A percentile compares a stretch with the other conserved stretches of the same genome.
Conservation (phyloP, 2,113 vertebrate genomes). For the Spilogale gracilis region DNA sequence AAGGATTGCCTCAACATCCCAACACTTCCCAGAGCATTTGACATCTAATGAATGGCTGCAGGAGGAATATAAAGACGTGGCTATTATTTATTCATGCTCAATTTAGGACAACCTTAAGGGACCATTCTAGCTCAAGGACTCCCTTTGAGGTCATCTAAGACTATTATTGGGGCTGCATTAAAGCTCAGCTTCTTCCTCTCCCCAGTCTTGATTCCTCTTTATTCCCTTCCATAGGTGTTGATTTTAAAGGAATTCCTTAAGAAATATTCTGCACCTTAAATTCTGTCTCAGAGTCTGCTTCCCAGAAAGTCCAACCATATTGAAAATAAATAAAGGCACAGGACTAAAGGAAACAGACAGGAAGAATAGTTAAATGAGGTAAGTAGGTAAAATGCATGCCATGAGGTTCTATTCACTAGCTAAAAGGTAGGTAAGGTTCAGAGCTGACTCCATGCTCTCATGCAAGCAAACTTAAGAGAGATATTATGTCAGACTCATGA, state of each 20-base stretch:
- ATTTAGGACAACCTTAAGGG: neutral
- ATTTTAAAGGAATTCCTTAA: neutral
- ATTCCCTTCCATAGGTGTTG: neutral
- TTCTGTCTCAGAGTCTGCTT: neutral
- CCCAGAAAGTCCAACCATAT: neutral
- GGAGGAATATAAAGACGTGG: neutral
- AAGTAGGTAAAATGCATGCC: neutral
- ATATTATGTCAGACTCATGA: neutral
- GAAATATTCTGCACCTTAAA: neutral
- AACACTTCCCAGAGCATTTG: neutral
- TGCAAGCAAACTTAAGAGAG: neutral
- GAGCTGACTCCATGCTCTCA: neutral
- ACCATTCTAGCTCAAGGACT: neutral
- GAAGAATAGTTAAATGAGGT: neutral
- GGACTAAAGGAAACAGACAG: neutral
- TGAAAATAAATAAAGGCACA: neutral
- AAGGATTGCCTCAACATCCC: neutral
- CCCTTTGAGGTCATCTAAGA: neutral
- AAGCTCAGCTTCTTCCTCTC: neutral
- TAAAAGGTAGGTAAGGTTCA: neutral
- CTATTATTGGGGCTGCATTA: neutral
- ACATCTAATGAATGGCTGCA: neutral
- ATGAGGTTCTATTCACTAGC: neutral
- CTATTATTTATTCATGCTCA: neutral
- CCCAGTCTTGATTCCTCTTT: neutral